A percentile compares a stretch with the other conserved stretches of the same genome.
These are phyloP conservation scores for Acleris sparsana DNA, from an alignment of 2,888 invertebrate species.

Conservation along the genomic window DNA sequence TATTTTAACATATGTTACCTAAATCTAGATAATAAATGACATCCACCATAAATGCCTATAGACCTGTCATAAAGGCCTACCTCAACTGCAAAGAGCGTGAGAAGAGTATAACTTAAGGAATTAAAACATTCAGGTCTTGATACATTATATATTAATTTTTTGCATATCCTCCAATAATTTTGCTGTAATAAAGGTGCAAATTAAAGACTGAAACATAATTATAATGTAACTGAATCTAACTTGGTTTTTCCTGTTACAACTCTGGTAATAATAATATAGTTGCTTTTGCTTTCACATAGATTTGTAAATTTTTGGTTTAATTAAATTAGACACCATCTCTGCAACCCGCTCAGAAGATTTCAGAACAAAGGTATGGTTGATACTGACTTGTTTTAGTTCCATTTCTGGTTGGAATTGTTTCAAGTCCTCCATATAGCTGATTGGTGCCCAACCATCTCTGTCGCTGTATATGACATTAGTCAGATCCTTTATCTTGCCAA, in stretches of 20 bases:
- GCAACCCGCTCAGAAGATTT: constrained; percentile 84
- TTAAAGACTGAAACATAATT: too few species aligned
- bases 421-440: constrained; percentile 87
- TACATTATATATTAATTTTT: too few species aligned
- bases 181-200: too few species aligned
- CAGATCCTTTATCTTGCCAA: constrained; percentile 85
- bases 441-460: constrained; percentile 93
- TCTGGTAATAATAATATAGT: not conserved
- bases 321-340: constrained; percentile 59
- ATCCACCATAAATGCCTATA: too few species aligned
- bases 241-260: too few species aligned
- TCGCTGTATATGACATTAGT: constrained; percentile 89
- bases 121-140: too few species aligned
- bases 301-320: constrained; percentile 47
- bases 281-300: not conserved
- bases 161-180: too few species aligned
- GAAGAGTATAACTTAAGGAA: too few species aligned
- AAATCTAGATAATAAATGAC: too few species aligned
- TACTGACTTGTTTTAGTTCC: constrained; percentile 56
- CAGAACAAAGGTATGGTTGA: constrained; percentile 92
- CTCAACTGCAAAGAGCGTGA: too few species aligned
- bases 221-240: not conserved
- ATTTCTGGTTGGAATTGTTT: constrained; percentile 59
- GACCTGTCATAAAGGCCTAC: too few species aligned
- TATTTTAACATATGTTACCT: too few species aligned